These are phyloP conservation scores for Zoanthus solanderi DNA, from an alignment of 92 coral and sea anemone species.

Conservation along the genomic window DNA sequence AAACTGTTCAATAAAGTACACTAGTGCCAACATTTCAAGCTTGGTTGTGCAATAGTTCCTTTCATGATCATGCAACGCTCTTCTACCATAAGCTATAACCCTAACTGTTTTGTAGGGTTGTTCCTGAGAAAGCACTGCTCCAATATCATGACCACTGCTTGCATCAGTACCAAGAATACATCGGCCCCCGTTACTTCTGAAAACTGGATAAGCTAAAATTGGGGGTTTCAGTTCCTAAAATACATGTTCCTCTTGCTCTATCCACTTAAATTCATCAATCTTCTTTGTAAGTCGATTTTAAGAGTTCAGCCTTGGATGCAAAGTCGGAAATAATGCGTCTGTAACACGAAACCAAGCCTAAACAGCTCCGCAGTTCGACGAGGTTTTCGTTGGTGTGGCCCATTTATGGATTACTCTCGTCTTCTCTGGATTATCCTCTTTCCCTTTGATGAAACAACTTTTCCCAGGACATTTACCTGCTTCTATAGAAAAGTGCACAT, in stretches of 20 bases:
- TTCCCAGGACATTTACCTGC: constrained; percentile 59
- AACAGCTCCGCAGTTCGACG: constrained; percentile 49
- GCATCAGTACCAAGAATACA: constrained; percentile 67
- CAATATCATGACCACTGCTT: constrained; percentile 57
- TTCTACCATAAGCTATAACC: constrained; percentile 56
- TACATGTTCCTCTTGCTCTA: constrained; percentile 33
- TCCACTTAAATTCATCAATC: constrained; percentile 51
- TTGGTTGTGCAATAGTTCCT: constrained; percentile 37
- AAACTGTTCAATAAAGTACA: background rate
- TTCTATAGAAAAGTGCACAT: constrained; percentile 58
- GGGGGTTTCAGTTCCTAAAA: constrained; percentile 9
- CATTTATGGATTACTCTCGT: constrained; percentile 33
- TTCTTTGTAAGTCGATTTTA: constrained; percentile 42
- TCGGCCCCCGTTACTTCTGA: constrained; percentile 6
- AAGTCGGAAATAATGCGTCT: constrained; percentile 52
- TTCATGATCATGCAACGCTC: constrained; percentile 45
- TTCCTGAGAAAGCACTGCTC: constrained; percentile 55
- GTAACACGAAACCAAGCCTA: constrained; percentile 59
- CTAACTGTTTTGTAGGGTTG: constrained; percentile 49
- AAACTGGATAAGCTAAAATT: constrained; percentile 57
- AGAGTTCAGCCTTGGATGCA: constrained; percentile 48
- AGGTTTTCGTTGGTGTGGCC: constrained; percentile 47
- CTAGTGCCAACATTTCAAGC: background rate
- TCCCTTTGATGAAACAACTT: constrained; percentile 46
- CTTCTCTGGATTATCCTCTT: constrained; percentile 61